Conservation (phyloP, 2,113 vertebrate species). For the Arvicanthis niloticus region DNA sequence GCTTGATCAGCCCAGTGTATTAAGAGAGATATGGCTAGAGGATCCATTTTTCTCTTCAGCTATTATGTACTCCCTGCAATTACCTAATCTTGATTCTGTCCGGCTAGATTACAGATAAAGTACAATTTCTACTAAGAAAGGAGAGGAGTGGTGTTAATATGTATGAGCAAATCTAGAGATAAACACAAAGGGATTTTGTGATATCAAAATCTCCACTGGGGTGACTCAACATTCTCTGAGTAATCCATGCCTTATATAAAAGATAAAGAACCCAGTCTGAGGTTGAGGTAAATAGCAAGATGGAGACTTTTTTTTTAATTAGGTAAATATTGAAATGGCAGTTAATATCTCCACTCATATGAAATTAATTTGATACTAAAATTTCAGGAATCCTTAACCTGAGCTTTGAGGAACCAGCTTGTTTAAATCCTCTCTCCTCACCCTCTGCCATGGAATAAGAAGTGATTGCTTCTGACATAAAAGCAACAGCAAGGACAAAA, state of each 20-base stretch:
- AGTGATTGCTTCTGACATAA: neutral
- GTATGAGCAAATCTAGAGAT: neutral
- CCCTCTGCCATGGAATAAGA: neutral
- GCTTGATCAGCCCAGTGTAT: slow-evolving; percentile 7
- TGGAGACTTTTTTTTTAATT: neutral
- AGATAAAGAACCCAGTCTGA: neutral
- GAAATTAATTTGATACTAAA: neutral
- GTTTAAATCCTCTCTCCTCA: neutral
- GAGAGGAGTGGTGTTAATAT: neutral
- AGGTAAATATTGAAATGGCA: neutral
- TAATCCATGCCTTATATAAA: neutral
- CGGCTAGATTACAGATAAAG: neutral
- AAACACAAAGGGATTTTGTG: neutral
- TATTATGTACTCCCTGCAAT: slow-evolving; percentile 50
- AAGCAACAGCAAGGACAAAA: neutral
- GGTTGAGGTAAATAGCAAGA: neutral
- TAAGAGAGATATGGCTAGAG: neutral
- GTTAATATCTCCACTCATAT: neutral
- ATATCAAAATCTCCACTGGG: neutral
- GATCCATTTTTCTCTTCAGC: slow-evolving; percentile 31
- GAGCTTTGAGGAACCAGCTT: neutral
- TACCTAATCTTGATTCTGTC: slow-evolving; percentile 34
- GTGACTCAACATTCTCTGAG: neutral
- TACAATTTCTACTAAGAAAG: slow-evolving; percentile 4
- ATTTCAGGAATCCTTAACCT: neutral